These are phyloP conservation scores for Adela reaumurella DNA, from an alignment of 2,888 invertebrate genomes.

Conservation along the genomic window DNA sequence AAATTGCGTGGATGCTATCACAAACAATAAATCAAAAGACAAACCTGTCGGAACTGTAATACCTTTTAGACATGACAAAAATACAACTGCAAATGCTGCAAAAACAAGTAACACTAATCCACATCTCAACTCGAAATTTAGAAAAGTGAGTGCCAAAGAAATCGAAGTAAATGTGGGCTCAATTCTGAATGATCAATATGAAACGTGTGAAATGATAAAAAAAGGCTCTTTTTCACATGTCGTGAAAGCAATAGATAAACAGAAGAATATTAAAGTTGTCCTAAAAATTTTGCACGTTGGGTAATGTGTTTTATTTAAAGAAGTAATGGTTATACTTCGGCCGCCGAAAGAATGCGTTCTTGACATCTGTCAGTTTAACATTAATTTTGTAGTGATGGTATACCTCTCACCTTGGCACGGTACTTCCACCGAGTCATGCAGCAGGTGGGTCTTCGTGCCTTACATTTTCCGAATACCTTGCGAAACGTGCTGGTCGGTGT, in stretches of 20 bases:
- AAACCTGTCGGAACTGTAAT: conserved; percentile 1
- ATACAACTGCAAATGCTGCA: background rate
- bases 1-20: too few species aligned
- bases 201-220: background rate
- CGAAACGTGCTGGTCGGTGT: too few species aligned
- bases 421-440: too few species aligned
- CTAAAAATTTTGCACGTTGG: background rate
- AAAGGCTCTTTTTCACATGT: background rate
- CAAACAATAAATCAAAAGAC: background rate
- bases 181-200: background rate
- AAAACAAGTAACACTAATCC: background rate
- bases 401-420: too few species aligned
- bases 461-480: too few species aligned
- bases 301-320: too few species aligned
- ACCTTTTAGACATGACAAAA: background rate
- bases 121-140: too few species aligned
- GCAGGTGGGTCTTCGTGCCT: too few species aligned
- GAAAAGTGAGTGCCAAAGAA: background rate
- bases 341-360: too few species aligned
- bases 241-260: background rate
- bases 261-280: background rate
- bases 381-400: too few species aligned
- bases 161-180: background rate
- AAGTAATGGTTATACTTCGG: too few species aligned
- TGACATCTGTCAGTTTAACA: too few species aligned